A percentile compares a stretch with the other conserved stretches of the same genome.
phyloP scores from a whole-genome alignment of 2,797 vertebrate species.

The Crenichthys baileyi region DNA sequence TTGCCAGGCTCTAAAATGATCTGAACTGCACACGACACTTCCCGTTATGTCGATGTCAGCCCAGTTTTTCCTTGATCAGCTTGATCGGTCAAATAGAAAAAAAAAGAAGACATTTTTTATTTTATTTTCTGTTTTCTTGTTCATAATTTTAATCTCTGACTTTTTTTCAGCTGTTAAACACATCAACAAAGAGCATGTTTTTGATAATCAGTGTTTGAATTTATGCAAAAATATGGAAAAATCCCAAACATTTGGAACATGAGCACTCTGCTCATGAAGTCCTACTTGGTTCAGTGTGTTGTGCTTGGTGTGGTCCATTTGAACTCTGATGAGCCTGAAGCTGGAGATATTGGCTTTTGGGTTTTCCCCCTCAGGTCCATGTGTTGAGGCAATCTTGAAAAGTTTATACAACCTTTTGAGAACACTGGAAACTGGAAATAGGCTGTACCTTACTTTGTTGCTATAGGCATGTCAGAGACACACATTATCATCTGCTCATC shows the following conservation, averaged over 20 bases:
- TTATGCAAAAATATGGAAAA: background rate
- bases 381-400: background rate
- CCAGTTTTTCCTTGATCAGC: too few species aligned
- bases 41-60: too few species aligned
- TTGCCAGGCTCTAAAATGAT: too few species aligned
- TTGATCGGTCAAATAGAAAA: too few species aligned
- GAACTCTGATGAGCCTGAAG: background rate
- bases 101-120: too few species aligned
- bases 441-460: background rate
- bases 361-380: background rate
- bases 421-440: background rate
- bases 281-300: background rate
- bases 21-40: too few species aligned
- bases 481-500: slow-evolving; percentile 48
- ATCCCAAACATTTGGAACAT: background rate
- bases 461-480: slow-evolving; percentile 55
- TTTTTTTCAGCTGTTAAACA: too few species aligned
- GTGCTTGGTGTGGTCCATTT: background rate
- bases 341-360: background rate
- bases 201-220: background rate
- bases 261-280: background rate
- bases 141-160: too few species aligned
- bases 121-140: too few species aligned
- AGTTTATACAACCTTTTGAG: background rate
- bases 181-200: too few species aligned